Evolutionary conservation across 2,888 invertebrate genomes (phyloP).

Genomic region (Ormia ochracea): DNA sequence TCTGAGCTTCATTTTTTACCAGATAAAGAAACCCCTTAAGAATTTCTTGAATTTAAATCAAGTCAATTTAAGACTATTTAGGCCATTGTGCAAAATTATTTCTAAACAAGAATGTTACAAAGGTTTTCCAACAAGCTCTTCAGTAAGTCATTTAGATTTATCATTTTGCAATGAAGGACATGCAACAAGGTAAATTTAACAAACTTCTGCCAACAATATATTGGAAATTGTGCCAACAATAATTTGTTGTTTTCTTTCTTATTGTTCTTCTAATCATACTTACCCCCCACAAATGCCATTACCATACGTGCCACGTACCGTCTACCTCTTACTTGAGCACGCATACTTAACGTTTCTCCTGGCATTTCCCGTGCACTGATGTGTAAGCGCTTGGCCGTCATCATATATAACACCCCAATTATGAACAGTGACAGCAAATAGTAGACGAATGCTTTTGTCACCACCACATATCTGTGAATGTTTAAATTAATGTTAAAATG

Average conservation of each 20-base stretch:
- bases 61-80: too few species aligned
- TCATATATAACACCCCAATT: conserved; percentile 90
- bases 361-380: conserved; percentile 89
- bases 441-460: conserved; percentile 86
- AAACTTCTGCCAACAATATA: neutral
- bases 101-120: too few species aligned
- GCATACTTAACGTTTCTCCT: conserved; percentile 82
- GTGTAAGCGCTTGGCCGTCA: conserved; percentile 92
- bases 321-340: conserved; percentile 83
- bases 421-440: conserved; percentile 90
- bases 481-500: neutral
- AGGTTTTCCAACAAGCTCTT: neutral
- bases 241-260: neutral
- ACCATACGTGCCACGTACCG: conserved; percentile 93
- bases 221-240: neutral
- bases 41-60: too few species aligned
- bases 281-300: conserved; percentile 89
- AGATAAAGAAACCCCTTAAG: too few species aligned
- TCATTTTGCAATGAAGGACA: neutral
- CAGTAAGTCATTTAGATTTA: neutral
- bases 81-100: too few species aligned
- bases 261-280: conserved; percentile 68
- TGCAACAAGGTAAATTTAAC: neutral
- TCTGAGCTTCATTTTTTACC: too few species aligned
- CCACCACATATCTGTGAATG: conserved; percentile 79